Conservation (phyloP, 2,113 vertebrate species). For the Rhabdornis inornatus region DNA sequence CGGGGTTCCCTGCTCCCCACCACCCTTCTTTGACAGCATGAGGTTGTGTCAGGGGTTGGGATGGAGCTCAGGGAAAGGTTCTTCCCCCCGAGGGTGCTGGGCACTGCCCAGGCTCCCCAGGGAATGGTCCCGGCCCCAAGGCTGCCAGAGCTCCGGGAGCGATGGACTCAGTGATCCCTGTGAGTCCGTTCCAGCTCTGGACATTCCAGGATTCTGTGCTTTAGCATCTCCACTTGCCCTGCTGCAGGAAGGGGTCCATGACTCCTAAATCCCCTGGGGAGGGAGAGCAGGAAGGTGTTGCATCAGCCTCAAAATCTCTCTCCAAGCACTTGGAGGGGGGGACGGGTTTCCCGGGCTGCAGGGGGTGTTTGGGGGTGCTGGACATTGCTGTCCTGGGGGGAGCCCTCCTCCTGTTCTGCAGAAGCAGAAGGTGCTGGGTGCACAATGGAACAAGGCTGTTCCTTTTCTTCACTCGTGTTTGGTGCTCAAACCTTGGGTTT, state of each 20-base stretch:
- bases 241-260: not conserved
- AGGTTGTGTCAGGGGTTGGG: not conserved
- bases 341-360: not conserved
- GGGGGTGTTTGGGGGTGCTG: not conserved
- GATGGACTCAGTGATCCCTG: fast-evolving
- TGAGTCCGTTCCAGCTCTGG: fast-evolving
- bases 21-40: not conserved
- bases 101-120: not conserved
- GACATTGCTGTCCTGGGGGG: not conserved
- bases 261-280: not conserved
- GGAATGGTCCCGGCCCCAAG: not conserved
- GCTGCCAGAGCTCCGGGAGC: not conserved
- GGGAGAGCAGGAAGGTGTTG: not conserved
- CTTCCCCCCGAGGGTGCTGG: not conserved
- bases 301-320: not conserved
- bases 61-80: not conserved
- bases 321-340: not conserved
- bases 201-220: not conserved
- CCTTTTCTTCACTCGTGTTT: not conserved
- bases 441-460: not conserved
- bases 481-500: not conserved
- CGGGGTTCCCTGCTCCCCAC: not conserved
- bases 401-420: not conserved
- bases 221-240: not conserved
- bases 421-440: not conserved